phyloP scores from a whole-genome alignment of 2,113 vertebrate species.

The Brachyhypopomus gauderio region DNA sequence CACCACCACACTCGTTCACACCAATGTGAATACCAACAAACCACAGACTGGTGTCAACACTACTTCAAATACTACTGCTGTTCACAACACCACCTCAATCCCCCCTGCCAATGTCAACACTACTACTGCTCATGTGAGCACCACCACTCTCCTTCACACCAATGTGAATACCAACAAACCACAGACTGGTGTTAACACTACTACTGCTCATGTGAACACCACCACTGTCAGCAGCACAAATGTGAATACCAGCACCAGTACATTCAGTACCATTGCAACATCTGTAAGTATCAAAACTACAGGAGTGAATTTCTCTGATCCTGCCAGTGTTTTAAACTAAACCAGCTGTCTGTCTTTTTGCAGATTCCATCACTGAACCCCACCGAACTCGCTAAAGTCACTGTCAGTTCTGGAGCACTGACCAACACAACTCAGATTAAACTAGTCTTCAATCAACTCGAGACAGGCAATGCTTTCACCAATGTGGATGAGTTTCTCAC shows the following conservation, averaged over 20 bases:
- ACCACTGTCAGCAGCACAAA: background rate
- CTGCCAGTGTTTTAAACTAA: no score
- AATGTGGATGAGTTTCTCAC: slow-evolving; percentile 43
- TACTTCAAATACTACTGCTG: background rate
- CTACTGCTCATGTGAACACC: no score
- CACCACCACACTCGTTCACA: background rate
- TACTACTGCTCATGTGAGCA: background rate
- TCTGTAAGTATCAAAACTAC: no score
- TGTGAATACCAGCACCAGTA: no score
- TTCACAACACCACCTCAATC: background rate
- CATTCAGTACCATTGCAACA: background rate
- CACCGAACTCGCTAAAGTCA: no score
- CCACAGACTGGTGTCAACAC: background rate
- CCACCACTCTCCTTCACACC: background rate
- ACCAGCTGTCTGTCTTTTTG: no score
- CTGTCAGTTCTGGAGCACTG: background rate
- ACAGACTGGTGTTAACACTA: background rate
- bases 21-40: background rate
- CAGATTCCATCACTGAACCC: no score
- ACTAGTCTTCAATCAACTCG: slow-evolving; percentile 30
- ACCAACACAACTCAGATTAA: background rate
- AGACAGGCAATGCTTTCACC: slow-evolving; percentile 16
- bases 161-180: background rate
- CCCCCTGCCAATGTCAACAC: background rate
- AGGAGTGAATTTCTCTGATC: no score